Evolutionary conservation across 1,140 invertebrate genomes (phyloP), one percentile per base, ranked within the genome.

Genomic region (Galleria mellonella): DNA sequence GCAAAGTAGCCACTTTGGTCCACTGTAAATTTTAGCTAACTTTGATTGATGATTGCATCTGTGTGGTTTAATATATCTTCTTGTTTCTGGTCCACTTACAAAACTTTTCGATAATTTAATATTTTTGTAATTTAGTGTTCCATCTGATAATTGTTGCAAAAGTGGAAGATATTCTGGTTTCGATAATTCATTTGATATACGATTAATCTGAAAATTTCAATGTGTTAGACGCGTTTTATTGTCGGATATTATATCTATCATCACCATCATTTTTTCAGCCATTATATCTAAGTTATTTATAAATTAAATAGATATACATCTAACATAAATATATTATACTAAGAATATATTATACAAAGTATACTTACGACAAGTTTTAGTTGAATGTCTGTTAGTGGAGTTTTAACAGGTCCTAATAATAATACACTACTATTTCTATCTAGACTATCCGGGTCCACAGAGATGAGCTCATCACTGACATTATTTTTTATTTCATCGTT

Each of bases 1-100:
- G 41, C 82, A 83, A 50, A 85, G 57, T 35, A 83, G 41, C 78
- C 82, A 85, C 52, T 79, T 81, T 23, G 78, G 74, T n/a, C 78
- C 74, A 5, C 77, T 75, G 30, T 78, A 72, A 17, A 84, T 40
- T 54, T 47, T 69, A 0, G 74, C 54, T 1, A 83, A 40, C 43
- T 65, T 69, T 4, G 76, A 77, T 48, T 81, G 74, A 38, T 83
- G 66, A 41, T 84, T 84, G 42, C 81, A 84, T 62, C 81, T 62
- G 37, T 84, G 78, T 37, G 78, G 72, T 54, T 83, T 83, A 2
- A 83, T 81, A 43, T 79, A 84, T 55, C 81, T 62, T 44, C 81
- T 55, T 32, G 76, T 77, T 40, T 74, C 53, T 4, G 72, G 52
- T n/a, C 73, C 72, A 30, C 52, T 56, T 6, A 82, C 45, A 33